A percentile compares a stretch with the other conserved stretches of the same genome.
Conservation (phyloP, 1,140 invertebrate species). For the Ridgeia piscesae region DNA sequence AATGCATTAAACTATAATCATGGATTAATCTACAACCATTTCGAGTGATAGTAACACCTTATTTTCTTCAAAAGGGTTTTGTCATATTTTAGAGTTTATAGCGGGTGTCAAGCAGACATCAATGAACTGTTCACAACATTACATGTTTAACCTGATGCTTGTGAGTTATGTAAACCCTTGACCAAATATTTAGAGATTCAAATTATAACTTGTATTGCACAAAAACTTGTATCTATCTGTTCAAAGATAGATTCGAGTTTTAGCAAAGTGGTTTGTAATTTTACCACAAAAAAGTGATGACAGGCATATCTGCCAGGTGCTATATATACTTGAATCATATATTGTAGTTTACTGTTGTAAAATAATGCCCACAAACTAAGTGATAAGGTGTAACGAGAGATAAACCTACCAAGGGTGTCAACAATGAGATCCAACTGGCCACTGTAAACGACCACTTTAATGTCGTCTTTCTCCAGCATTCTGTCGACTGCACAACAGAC, state of each 20-base stretch:
- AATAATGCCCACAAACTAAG: not conserved
- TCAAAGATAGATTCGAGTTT: too few relatives aligned
- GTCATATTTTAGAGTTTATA: too few relatives aligned
- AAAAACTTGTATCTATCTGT: too few relatives aligned
- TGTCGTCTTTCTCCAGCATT: slow-evolving; percentile 19
- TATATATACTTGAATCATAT: not conserved
- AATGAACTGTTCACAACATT: not conserved
- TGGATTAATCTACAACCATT: too few relatives aligned
- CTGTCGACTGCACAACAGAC: slow-evolving; percentile 20
- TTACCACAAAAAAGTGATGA: not conserved
- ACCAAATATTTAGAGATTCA: not conserved
- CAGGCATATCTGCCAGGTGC: not conserved
- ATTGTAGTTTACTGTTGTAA: not conserved
- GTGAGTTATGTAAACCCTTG: not conserved
- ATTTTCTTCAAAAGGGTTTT: too few relatives aligned
- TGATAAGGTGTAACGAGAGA: not conserved
- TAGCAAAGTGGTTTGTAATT: too few relatives aligned
- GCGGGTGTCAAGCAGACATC: too few relatives aligned
- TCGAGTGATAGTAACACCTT: too few relatives aligned
- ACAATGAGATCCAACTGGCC: slow-evolving; percentile 30
- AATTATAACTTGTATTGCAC: too few relatives aligned
- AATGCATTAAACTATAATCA: too few relatives aligned
- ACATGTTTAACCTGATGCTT: not conserved
- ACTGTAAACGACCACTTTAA: slow-evolving; percentile 30
- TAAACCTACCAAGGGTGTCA: slow-evolving; percentile 25